Base-by-base conservation (phyloP, 1,140 invertebrate genomes). In the Pentalonia nigronervosa region DNA sequence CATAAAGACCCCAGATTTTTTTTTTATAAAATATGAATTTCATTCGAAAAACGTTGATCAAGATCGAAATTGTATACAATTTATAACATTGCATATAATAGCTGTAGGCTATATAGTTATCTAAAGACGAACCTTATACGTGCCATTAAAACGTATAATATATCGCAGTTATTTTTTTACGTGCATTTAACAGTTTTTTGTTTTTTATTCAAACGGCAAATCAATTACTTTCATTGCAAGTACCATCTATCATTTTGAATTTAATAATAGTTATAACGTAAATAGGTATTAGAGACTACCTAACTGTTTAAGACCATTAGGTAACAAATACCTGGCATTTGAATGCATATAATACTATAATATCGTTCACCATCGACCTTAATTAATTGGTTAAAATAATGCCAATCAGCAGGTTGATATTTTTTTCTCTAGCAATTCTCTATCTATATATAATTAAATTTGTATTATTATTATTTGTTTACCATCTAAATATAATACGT, bases 21-120 rank as follows among this genome's bases (percentile, higher is more conserved):
- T 90, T 67, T 67, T 21, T 56, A 56, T 25, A 34, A 89, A 89
- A 89, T 90, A 90, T 90, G 45, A 67, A 90, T 90, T 90, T 67
- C 56, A 60, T 90, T 90, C 89, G 56, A 1, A 14, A 45, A 90
- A 53, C 88, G 50, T 89, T 89, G 88, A 89, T 89, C 88, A 41
- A 56, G 50, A 89, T 56, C 48, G 21, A 50, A 56, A 89, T 56
- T 56, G 88, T 89, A 56, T 56, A 36, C 41, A 89, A 89, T 53
- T 89, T 56, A 89, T 89, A 89, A 89, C 23, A 56, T 89, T 56
- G 48, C 50, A 23, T 53, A 56, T 89, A 50, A 88, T 53, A 25
- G 23, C 88, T 14, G 9, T 53, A 36, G 34, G 50, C 50, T 30
- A 89, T 36, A 41, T 56, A 89, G n/a, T 25, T 89, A 23, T 89